Conservation (phyloP, 2,888 invertebrate species). For the Pegoplata infirma region DNA sequence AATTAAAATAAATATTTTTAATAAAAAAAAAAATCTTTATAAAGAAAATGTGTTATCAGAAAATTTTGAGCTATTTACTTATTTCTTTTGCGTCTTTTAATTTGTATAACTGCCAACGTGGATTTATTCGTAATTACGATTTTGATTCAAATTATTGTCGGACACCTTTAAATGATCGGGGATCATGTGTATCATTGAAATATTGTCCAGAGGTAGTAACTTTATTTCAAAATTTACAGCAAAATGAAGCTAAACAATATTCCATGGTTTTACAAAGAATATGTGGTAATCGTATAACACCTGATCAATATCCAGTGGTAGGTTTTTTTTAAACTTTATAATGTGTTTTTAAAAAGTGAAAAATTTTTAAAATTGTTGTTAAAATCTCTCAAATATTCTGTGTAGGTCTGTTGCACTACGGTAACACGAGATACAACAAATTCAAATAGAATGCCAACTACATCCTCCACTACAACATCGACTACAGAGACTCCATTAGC, state of each 20-base stretch:
- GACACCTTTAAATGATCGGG: constrained; percentile 68
- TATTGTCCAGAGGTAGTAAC: constrained; percentile 69
- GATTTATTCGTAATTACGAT: constrained; percentile 1
- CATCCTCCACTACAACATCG: constrained; percentile 27
- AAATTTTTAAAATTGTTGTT: not conserved
- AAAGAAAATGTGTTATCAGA: not conserved
- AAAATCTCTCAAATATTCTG: no score
- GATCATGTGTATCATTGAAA: constrained; percentile 68
- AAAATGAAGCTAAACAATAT: constrained; percentile 65
- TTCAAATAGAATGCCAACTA: constrained; percentile 16
- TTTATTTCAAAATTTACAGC: constrained; percentile 65
- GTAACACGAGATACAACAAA: not conserved
- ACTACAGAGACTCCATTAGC: constrained; percentile 39
- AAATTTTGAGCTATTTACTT: not conserved
- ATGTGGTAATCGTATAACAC: constrained; percentile 67
- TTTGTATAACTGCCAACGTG: constrained; percentile 3
- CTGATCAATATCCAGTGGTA: constrained; percentile 71
- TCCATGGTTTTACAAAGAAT: constrained; percentile 65
- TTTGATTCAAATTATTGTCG: constrained; percentile 61
- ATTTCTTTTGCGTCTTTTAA: not conserved
- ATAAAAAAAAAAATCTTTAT: not conserved
- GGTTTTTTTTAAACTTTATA: constrained; percentile 6
- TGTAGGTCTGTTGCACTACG: constrained; percentile 61
- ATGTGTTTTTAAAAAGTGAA: not conserved
- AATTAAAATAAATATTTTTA: not conserved